A percentile compares a stretch with the other conserved stretches of the same genome.
phyloP scores from a whole-genome alignment of 2,797 vertebrate species.

The Catamblyrhynchus diadema region DNA sequence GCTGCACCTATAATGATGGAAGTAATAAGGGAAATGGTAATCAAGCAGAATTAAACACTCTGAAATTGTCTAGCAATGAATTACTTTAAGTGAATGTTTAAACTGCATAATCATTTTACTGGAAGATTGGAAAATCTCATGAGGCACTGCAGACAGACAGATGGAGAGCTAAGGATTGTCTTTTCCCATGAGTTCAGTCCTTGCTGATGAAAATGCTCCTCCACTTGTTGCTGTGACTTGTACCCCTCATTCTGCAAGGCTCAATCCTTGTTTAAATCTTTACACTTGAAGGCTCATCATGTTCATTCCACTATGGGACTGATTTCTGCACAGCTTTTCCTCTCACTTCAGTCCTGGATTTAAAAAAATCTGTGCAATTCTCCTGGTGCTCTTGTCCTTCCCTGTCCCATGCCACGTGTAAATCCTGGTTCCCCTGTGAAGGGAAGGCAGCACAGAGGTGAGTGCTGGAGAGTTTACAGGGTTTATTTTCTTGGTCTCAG shows the following conservation, averaged over 20 bases:
- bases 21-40: slow-evolving; percentile 25
- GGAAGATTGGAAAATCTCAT: background rate
- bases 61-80: background rate
- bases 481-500: background rate
- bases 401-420: fast-evolving
- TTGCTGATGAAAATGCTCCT: background rate
- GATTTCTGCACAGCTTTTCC: background rate
- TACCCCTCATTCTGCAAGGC: background rate
- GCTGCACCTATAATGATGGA: background rate
- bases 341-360: background rate
- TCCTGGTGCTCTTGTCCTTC: background rate
- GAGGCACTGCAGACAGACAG: background rate
- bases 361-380: background rate
- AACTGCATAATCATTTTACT: background rate
- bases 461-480: background rate
- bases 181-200: background rate
- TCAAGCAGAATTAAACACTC: slow-evolving; percentile 5
- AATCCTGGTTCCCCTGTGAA: background rate
- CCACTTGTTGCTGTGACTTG: background rate
- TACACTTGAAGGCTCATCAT: background rate
- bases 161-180: background rate
- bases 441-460: background rate
- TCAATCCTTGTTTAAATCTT: background rate
- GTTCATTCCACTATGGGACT: background rate
- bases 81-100: slow-evolving; percentile 25